A percentile compares a stretch with the other conserved stretches of the same genome.
phyloP scores from a whole-genome alignment of 2,797 vertebrate species.

The Ateles fusciceps region DNA sequence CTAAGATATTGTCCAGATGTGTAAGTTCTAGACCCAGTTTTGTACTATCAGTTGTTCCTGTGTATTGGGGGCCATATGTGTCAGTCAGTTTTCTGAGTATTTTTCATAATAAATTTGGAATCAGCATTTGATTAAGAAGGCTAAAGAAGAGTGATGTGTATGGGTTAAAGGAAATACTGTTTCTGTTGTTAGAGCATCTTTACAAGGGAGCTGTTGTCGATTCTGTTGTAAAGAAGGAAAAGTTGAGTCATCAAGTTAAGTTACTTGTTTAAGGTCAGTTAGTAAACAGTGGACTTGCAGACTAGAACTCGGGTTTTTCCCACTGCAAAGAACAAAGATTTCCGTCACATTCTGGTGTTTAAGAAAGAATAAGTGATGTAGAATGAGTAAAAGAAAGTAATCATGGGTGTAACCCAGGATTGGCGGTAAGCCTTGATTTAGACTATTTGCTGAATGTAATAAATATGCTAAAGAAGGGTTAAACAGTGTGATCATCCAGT shows the following conservation, averaged over 20 bases:
- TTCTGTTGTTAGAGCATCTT: neutral
- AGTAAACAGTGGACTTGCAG: neutral
- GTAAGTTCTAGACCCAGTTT: neutral
- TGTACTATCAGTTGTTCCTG: neutral
- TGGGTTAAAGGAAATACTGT: neutral
- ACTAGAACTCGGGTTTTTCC: neutral
- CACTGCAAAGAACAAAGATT: neutral
- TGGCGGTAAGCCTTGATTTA: neutral
- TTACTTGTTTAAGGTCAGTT: neutral
- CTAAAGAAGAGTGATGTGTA: neutral
- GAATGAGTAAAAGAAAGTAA: neutral
- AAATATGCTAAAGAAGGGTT: neutral
- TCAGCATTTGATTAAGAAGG: neutral
- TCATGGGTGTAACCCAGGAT: neutral
- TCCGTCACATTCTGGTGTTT: neutral
- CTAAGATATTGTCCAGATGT: neutral
- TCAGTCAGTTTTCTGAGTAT: neutral
- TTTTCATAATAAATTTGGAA: conserved; percentile 26
- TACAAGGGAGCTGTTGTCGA: neutral
- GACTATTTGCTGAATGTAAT: neutral
- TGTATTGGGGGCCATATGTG: neutral
- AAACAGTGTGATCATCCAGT: neutral
- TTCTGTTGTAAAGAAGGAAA: neutral
- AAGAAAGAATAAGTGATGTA: neutral
- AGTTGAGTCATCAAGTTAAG: neutral